These are phyloP conservation scores for Pogonognathellus flavescens DNA, from an alignment of 1,140 invertebrate species.

Conservation along the genomic window DNA sequence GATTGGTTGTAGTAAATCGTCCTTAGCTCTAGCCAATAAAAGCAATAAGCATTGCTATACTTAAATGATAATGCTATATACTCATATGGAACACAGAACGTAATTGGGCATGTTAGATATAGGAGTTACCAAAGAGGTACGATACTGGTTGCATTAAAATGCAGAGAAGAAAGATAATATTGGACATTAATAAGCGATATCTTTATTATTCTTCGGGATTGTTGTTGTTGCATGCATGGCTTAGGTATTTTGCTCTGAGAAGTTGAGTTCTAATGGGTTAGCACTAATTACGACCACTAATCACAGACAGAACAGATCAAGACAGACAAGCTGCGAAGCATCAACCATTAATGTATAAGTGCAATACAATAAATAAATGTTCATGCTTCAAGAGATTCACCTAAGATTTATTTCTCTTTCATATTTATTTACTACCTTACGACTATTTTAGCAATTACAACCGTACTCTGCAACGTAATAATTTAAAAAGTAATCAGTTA, in stretches of 20 bases:
- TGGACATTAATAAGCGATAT: too few relatives aligned
- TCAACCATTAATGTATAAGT: conserved; percentile 20
- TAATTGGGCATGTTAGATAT: too few relatives aligned
- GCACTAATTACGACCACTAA: conserved; percentile 20
- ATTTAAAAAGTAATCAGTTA: conserved; percentile 19
- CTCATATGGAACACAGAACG: too few relatives aligned
- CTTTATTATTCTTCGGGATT: too few relatives aligned
- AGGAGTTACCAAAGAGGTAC: too few relatives aligned
- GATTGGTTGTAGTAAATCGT: too few relatives aligned
- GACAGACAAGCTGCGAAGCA: conserved; percentile 32
- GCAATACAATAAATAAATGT: conserved; percentile 22
- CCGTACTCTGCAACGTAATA: background rate
- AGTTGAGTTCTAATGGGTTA: conserved; percentile 8
- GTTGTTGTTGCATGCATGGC: too few relatives aligned
- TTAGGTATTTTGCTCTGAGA: background rate
- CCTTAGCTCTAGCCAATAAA: too few relatives aligned
- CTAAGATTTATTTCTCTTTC: conserved; percentile 20
- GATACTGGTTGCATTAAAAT: too few relatives aligned
- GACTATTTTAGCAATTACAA: background rate
- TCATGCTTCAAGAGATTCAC: conserved; percentile 28
- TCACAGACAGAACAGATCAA: conserved; percentile 15
- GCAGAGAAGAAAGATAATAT: too few relatives aligned
- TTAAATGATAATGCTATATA: too few relatives aligned
- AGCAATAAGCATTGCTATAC: too few relatives aligned
- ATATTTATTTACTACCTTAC: background rate